Percentiles rank a stretch among this genome's conserved stretches.
These are phyloP conservation scores for Brachystomella parvula DNA, from an alignment of 1,140 invertebrate genomes.

Conservation along the genomic window DNA sequence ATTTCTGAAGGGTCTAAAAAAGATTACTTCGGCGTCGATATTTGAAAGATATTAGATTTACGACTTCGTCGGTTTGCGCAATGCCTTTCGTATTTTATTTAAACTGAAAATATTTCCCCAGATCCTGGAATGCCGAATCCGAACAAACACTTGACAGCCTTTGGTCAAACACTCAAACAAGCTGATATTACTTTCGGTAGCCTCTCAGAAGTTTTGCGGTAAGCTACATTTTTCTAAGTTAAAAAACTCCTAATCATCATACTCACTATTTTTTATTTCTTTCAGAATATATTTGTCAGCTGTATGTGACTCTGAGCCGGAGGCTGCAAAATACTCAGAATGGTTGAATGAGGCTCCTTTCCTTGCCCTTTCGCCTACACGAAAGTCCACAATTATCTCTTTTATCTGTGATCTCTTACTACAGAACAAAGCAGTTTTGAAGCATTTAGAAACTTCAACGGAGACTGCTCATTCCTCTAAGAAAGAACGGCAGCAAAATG, in stretches of 20 bases:
- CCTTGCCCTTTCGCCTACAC: constrained; percentile 71
- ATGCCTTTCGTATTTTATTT: no score
- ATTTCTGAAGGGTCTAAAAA: no score
- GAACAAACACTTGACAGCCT: constrained; percentile 67
- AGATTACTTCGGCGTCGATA: no score
- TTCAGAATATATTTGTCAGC: constrained; percentile 33
- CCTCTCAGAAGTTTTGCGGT: constrained; percentile 78
- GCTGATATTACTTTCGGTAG: constrained; percentile 84
- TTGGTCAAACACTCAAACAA: constrained; percentile 82
- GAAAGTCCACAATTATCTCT: constrained; percentile 77
- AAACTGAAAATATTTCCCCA: no score
- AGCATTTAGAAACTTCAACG: constrained; percentile 29
- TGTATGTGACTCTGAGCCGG: constrained; percentile 35
- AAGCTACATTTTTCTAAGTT: neutral
- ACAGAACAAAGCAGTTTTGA: constrained; percentile 61
- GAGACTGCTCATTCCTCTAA: constrained; percentile 27
- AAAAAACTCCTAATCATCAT: neutral
- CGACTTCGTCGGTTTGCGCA: no score
- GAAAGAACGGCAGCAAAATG: constrained; percentile 36
- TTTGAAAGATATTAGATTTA: no score
- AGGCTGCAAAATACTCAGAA: constrained; percentile 56
- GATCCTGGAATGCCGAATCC: constrained; percentile 84
- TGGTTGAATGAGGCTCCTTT: constrained; percentile 71
- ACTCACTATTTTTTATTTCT: neutral
- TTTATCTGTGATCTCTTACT: constrained; percentile 89